These are phyloP conservation scores for Orestias chungarensis DNA, from an alignment of 2,797 vertebrate genomes.

Conservation along the genomic window DNA sequence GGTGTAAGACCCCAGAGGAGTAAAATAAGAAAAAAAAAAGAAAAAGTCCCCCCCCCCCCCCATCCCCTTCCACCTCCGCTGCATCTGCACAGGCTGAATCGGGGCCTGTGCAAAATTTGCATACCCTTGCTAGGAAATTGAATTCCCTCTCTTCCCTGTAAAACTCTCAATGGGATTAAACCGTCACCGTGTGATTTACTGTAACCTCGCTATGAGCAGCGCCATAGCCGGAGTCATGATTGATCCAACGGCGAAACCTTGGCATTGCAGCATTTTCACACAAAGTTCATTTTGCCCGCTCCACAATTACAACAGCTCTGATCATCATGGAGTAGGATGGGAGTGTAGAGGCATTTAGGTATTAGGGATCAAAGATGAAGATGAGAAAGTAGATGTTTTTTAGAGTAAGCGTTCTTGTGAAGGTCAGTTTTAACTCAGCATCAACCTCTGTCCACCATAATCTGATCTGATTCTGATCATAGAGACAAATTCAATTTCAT, in stretches of 20 bases:
- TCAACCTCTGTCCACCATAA: no score
- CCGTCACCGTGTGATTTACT: slow-evolving; percentile 66
- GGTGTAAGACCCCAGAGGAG: slow-evolving; percentile 64
- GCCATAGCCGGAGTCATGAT: slow-evolving; percentile 41
- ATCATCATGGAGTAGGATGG: slow-evolving; percentile 9
- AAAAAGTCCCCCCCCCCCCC: background rate
- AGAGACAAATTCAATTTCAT: no score
- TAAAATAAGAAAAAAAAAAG: slow-evolving; percentile 24
- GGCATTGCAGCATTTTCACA: slow-evolving; percentile 48
- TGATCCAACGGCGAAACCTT: slow-evolving; percentile 44
- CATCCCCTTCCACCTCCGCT: background rate
- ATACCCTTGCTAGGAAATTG: slow-evolving; percentile 68
- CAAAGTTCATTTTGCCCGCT: slow-evolving; percentile 47
- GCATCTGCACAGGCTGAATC: slow-evolving; percentile 23
- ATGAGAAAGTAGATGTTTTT: background rate
- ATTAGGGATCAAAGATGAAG: background rate
- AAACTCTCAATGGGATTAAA: slow-evolving; percentile 63
- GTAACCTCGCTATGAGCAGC: slow-evolving; percentile 55
- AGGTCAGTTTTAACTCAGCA: no score
- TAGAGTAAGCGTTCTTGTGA: background rate
- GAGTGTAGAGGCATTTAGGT: background rate
- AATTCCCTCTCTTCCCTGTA: slow-evolving; percentile 67
- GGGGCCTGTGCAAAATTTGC: slow-evolving; percentile 57
- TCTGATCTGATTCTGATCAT: no score
- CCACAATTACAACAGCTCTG: slow-evolving; percentile 24